phyloP scores from a whole-genome alignment of 2,797 vertebrate genomes.

The Nyctibius grandis region DNA sequence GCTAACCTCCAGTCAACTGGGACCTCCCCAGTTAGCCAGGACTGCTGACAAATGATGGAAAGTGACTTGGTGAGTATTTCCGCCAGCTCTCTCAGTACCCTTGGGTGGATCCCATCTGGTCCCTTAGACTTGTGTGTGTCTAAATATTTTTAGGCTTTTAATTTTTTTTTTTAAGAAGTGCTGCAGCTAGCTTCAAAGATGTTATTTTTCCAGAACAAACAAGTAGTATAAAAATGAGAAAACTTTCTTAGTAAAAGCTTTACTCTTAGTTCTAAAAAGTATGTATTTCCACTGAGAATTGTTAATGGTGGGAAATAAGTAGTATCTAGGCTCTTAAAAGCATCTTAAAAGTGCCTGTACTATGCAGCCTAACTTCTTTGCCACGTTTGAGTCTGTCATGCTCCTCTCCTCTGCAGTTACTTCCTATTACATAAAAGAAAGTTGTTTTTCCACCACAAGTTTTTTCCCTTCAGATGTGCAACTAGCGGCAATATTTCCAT shows the following conservation, averaged over 20 bases:
- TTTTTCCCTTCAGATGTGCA: not conserved
- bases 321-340: not conserved
- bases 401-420: not conserved
- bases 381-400: not conserved
- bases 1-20: not conserved
- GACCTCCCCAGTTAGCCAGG: not conserved
- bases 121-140: not conserved
- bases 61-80: not conserved
- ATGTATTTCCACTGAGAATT: not conserved
- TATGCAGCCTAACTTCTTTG: not conserved
- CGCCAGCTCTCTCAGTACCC: not conserved
- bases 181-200: not conserved
- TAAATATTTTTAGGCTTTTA: not conserved
- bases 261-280: not conserved
- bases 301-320: not conserved
- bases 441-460: not conserved
- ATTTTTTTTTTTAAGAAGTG: not conserved
- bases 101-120: not conserved
- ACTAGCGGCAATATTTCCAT: not conserved
- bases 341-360: not conserved
- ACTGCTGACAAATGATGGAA: not conserved
- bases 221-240: not conserved
- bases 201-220: not conserved
- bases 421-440: not conserved
- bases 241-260: not conserved